These are phyloP conservation scores for Cremastinae sp. DNA, from an alignment of 2,888 invertebrate species.

Conservation along the genomic window DNA sequence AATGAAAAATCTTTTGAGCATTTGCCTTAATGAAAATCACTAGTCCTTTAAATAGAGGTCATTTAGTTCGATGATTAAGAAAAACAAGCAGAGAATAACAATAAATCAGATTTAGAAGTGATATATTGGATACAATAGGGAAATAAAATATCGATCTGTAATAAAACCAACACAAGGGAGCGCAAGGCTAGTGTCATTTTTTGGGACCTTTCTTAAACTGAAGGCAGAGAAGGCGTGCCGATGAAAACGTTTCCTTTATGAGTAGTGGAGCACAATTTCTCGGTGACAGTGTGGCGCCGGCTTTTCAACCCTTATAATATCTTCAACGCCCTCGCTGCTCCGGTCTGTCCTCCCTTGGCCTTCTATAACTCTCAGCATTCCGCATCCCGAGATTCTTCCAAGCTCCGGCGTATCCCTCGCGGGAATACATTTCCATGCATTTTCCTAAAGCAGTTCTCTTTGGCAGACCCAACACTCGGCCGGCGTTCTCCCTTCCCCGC, in stretches of 20 bases:
- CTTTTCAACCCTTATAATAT: conserved; percentile 80
- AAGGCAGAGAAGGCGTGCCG: conserved; percentile 52
- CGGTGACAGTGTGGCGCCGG: conserved; percentile 76
- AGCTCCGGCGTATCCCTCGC: conserved; percentile 49
- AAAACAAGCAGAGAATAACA: conserved; percentile 44
- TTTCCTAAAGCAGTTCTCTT: conserved; percentile 72
- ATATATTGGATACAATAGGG: conserved; percentile 19
- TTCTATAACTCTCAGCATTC: conserved; percentile 62
- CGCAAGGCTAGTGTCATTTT: conserved; percentile 44
- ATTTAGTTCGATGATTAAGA: conserved; percentile 14
- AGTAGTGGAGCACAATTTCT: conserved; percentile 77
- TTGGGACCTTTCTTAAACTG: conserved; percentile 47
- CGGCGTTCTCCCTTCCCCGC: conserved; percentile 57
- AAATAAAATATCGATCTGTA: too few relatives aligned
- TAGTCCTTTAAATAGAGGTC: too few relatives aligned
- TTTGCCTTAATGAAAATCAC: conserved; percentile 6
- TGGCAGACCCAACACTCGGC: conserved; percentile 49
- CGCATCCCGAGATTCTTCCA: conserved; percentile 46
- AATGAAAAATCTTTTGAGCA: neutral
- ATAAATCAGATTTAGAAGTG: conserved; percentile 4
- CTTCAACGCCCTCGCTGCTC: conserved; percentile 69
- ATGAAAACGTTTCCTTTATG: conserved; percentile 51
- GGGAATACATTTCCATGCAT: conserved; percentile 80
- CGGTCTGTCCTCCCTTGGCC: conserved; percentile 27
- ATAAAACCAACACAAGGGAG: neutral